Conservation (phyloP, 1,140 invertebrate genomes). For the Trichoplusia ni region DNA sequence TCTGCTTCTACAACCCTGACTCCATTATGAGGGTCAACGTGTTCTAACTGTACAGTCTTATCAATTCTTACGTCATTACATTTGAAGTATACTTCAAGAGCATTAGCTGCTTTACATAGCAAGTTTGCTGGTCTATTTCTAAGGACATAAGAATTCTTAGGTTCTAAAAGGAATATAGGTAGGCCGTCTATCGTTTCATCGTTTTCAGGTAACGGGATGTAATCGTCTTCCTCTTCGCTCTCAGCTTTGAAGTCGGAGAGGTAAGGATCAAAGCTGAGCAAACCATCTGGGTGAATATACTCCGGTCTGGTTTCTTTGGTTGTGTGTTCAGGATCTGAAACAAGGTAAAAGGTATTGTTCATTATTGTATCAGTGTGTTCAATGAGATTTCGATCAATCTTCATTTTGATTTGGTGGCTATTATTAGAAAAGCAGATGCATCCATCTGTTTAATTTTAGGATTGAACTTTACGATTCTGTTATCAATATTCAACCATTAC, state of each 20-base stretch:
- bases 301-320: conserved; percentile 72
- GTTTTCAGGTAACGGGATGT: conserved; percentile 72
- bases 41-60: conserved; percentile 85
- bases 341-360: conserved; percentile 23
- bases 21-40: conserved; percentile 93
- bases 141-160: conserved; percentile 92
- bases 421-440: too few species aligned
- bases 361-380: background rate
- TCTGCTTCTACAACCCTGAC: conserved; percentile 92
- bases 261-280: conserved; percentile 73
- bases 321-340: conserved; percentile 66
- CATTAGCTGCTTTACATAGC: conserved; percentile 92
- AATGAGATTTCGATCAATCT: background rate
- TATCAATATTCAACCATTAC: too few species aligned
- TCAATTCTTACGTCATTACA: conserved; percentile 89
- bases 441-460: too few species aligned
- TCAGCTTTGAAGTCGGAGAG: conserved; percentile 71
- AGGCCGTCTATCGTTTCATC: conserved; percentile 82
- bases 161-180: conserved; percentile 93
- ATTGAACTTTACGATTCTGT: too few species aligned
- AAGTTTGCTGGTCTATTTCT: conserved; percentile 93
- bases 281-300: conserved; percentile 72
- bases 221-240: conserved; percentile 69
- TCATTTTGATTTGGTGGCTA: too few species aligned
- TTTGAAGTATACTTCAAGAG: conserved; percentile 91